phyloP scores from a whole-genome alignment of 2,797 vertebrate species.

The Lepus oiostolus region DNA sequence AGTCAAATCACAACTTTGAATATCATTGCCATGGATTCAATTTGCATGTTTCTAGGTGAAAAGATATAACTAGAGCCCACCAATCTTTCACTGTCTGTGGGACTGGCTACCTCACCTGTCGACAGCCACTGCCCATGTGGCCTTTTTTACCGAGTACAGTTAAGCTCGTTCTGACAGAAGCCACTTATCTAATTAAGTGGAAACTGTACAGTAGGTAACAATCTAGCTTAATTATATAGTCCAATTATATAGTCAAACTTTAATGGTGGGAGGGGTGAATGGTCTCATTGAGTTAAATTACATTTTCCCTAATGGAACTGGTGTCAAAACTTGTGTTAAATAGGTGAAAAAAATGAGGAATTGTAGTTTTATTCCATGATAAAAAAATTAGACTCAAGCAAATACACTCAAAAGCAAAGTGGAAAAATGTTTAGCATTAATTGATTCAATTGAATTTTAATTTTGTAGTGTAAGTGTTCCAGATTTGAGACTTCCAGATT shows the following conservation, averaged over 20 bases:
- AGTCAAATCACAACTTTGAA: not conserved
- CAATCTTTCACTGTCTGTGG: conserved; percentile 34
- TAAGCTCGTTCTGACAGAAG: conserved; percentile 78
- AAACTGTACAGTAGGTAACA: conserved; percentile 72
- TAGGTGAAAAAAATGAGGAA: conserved; percentile 53
- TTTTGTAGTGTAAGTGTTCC: not conserved
- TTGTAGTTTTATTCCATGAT: conserved; percentile 57
- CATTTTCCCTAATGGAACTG: conserved; percentile 28
- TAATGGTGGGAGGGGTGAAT: not conserved
- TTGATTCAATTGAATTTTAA: not conserved
- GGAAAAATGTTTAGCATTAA: conserved; percentile 58
- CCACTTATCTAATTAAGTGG: conserved; percentile 69
- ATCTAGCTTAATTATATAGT: conserved; percentile 70
- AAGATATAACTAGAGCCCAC: conserved; percentile 63
- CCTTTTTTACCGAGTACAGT: conserved; percentile 31
- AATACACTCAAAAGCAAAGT: conserved; percentile 73
- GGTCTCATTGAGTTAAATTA: conserved; percentile 23
- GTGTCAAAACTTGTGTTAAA: conserved; percentile 73
- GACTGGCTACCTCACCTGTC: conserved; percentile 56
- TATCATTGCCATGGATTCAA: not conserved
- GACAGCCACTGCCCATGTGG: conserved; percentile 23
- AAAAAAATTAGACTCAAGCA: conserved; percentile 41
- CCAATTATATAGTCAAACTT: conserved; percentile 67
- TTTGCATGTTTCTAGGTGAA: conserved; percentile 43
- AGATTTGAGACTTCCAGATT: conserved; percentile 42